Conservation (phyloP, 2,797 vertebrate species). For the Platalea minor region DNA sequence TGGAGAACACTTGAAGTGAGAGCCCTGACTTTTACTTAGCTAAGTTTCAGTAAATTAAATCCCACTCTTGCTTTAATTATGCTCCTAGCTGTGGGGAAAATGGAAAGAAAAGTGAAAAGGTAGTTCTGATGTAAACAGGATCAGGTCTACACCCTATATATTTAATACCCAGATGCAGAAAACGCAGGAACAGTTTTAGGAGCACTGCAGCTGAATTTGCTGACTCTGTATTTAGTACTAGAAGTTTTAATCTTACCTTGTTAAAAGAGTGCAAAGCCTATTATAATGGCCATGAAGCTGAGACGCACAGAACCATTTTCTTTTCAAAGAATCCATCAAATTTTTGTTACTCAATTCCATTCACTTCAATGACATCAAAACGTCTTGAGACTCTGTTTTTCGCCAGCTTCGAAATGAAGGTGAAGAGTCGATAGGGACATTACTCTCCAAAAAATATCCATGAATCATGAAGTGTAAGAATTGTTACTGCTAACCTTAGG, state of each 20-base stretch:
- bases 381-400: not conserved
- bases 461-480: not conserved
- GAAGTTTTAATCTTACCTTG: not conserved
- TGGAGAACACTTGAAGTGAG: not conserved
- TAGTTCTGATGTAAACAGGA: not conserved
- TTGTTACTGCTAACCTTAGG: not conserved
- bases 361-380: not conserved
- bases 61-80: not conserved
- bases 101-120: not conserved
- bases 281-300: not conserved
- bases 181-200: not conserved
- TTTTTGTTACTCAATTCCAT: not conserved
- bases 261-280: not conserved
- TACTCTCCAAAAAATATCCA: not conserved
- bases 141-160: not conserved
- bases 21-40: not conserved
- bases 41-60: constrained; percentile 34
- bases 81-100: not conserved
- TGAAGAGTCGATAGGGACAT: not conserved
- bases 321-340: not conserved
- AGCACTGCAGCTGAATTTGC: not conserved
- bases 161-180: not conserved
- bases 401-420: not conserved
- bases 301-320: not conserved
- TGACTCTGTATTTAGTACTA: not conserved